phyloP scores from a whole-genome alignment of 2,888 invertebrate genomes.

The Parasteatoda lunata region DNA sequence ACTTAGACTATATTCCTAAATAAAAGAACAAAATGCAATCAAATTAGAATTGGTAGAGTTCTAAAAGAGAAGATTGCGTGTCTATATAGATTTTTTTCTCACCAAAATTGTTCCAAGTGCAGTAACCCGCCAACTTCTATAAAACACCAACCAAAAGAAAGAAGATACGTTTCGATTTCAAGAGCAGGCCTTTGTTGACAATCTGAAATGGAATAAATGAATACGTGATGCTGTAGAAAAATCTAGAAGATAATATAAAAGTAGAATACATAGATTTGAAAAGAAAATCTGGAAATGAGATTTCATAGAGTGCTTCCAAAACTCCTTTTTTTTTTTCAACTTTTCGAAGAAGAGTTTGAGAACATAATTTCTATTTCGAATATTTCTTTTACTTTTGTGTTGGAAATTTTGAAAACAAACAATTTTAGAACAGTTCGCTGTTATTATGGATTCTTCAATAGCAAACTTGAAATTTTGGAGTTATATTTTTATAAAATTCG shows the following conservation, averaged over 20 bases:
- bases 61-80: slow-evolving; percentile 1
- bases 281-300: not conserved
- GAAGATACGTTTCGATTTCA: not conserved
- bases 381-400: too few relatives aligned
- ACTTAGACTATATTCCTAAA: not conserved
- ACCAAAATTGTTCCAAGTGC: not conserved
- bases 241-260: slow-evolving; percentile 5
- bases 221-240: slow-evolving; percentile 26
- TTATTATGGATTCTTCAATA: too few relatives aligned
- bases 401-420: too few relatives aligned
- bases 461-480: too few relatives aligned
- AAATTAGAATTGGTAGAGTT: not conserved
- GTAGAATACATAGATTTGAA: not conserved
- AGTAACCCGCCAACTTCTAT: not conserved
- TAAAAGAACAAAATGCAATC: not conserved
- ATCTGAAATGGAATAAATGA: slow-evolving; percentile 54
- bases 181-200: slow-evolving; percentile 41
- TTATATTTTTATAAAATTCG: too few relatives aligned
- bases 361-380: too few relatives aligned
- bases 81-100: not conserved
- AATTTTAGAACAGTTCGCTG: too few relatives aligned
- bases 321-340: too few relatives aligned
- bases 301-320: too few relatives aligned
- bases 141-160: slow-evolving; percentile 2
- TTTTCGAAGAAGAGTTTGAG: too few relatives aligned